These are phyloP conservation scores for Glaucomys volans DNA, from an alignment of 2,113 vertebrate species.

Conservation along the genomic window DNA sequence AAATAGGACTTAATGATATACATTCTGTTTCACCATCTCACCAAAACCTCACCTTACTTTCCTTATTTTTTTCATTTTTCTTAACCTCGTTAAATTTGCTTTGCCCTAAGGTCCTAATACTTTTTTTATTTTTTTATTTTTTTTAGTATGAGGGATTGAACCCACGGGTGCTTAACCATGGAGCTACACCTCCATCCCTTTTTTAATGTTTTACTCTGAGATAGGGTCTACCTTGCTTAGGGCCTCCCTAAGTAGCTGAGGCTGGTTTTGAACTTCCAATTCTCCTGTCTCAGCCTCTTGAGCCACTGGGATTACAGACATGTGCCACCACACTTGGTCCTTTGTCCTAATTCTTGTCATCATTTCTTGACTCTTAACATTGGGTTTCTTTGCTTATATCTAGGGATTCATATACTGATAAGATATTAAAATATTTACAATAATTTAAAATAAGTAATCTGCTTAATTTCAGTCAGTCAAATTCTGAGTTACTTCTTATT, in stretches of 20 bases:
- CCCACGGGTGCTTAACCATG: too few species aligned
- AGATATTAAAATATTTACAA: not conserved
- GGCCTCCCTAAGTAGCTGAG: too few species aligned
- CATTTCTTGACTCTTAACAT: not conserved
- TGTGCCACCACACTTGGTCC: too few species aligned
- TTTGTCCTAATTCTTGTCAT: not conserved
- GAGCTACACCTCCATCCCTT: too few species aligned
- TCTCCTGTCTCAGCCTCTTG: too few species aligned
- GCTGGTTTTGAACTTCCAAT: too few species aligned
- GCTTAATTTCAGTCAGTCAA: not conserved
- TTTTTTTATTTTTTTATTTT: too few species aligned
- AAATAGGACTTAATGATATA: not conserved
- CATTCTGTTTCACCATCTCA: not conserved
- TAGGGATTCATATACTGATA: not conserved
- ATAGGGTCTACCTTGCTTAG: too few species aligned
- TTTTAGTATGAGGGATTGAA: too few species aligned
- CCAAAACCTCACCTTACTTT: not conserved
- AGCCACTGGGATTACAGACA: too few species aligned
- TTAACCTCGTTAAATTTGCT: not conserved
- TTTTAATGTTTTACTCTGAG: too few species aligned
- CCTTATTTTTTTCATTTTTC: not conserved
- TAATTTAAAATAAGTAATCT: slow-evolving; percentile 22
- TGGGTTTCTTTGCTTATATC: not conserved
- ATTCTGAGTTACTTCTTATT: slow-evolving; percentile 24
- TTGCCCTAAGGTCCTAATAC: not conserved